These are phyloP conservation scores for Synanthedon vespiformis DNA, from an alignment of 2,888 invertebrate species.

Conservation along the genomic window DNA sequence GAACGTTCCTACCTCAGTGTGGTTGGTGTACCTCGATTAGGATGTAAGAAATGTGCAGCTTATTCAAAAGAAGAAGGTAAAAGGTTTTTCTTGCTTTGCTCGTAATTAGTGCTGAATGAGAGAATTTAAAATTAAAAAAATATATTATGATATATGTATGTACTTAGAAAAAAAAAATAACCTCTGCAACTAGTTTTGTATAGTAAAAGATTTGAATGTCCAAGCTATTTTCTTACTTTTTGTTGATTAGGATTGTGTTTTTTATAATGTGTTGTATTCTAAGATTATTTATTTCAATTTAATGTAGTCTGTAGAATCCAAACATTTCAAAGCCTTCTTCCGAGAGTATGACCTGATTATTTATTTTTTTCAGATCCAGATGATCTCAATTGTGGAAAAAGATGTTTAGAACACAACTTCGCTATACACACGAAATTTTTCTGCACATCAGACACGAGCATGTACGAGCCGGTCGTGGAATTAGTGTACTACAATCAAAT, in stretches of 20 bases:
- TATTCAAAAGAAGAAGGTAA: conserved; percentile 63
- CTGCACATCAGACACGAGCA: conserved; percentile 86
- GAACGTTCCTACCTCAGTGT: conserved; percentile 66
- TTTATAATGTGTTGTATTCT: too few relatives aligned
- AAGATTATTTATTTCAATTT: too few relatives aligned
- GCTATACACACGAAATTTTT: conserved; percentile 94
- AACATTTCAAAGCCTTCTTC: neutral
- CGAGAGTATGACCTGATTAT: conserved; percentile 5
- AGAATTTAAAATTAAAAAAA: too few relatives aligned
- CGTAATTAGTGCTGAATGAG: too few relatives aligned
- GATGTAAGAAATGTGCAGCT: conserved; percentile 72
- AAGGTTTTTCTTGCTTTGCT: too few relatives aligned
- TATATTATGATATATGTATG: too few relatives aligned
- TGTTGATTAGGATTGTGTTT: too few relatives aligned
- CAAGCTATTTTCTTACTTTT: too few relatives aligned
- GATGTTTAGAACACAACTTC: conserved; percentile 90
- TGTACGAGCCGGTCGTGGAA: conserved; percentile 78
- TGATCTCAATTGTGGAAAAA: conserved; percentile 72
- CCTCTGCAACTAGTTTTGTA: too few relatives aligned
- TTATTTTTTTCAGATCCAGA: conserved; percentile 17
- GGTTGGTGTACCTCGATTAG: conserved; percentile 72
- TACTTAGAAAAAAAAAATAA: too few relatives aligned
- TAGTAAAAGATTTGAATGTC: too few relatives aligned
- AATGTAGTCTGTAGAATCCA: too few relatives aligned
- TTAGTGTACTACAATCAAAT: conserved; percentile 79